Conservation (phyloP, 2,113 vertebrate genomes). For the Eupsittula cactorum region DNA sequence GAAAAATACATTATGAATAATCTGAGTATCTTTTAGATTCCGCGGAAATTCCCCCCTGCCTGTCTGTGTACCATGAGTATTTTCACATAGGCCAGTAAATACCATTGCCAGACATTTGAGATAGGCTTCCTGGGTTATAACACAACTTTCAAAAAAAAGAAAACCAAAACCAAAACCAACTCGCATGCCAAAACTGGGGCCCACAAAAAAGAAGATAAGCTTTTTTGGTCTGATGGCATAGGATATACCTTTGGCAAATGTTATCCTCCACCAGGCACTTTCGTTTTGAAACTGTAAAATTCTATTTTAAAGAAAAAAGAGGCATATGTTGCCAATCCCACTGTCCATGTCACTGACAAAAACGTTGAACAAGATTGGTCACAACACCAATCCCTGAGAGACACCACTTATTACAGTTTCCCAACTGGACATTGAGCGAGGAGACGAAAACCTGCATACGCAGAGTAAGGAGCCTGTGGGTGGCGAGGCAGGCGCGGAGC, state of each 20-base stretch:
- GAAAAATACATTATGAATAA: neutral
- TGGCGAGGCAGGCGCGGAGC: rapidly evolving
- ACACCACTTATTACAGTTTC: no score
- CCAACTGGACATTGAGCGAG: no score
- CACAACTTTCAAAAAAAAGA: neutral
- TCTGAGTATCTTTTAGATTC: neutral
- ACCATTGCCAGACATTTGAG: neutral
- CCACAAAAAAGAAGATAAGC: neutral
- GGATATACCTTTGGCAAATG: neutral
- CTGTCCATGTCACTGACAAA: no score
- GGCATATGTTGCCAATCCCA: no score
- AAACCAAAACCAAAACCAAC: neutral
- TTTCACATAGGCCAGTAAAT: neutral
- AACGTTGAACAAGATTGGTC: no score
- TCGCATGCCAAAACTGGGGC: neutral
- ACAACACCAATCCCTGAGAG: no score
- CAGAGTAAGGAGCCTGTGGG: no score
- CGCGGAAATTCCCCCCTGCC: neutral
- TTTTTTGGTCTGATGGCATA: neutral
- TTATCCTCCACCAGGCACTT: neutral
- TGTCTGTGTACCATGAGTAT: neutral
- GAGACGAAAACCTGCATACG: no score
- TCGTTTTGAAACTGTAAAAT: neutral
- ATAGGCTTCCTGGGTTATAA: neutral
- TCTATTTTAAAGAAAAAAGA: neutral